These are phyloP conservation scores for Pao palembangensis DNA, from an alignment of 2,113 vertebrate species.

Conservation along the genomic window DNA sequence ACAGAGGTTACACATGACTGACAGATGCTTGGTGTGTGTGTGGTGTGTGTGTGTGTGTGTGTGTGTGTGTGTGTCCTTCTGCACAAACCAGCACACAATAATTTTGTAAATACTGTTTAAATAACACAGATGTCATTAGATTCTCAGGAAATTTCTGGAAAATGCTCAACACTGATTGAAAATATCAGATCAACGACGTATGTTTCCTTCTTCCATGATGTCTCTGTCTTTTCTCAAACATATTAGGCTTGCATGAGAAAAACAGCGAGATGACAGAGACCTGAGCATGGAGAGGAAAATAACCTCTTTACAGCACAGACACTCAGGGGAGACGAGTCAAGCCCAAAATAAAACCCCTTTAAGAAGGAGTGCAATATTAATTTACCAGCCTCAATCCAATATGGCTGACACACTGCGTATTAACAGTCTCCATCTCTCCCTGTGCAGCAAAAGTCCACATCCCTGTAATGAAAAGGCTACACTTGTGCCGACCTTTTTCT, in stretches of 20 bases:
- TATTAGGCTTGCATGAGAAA: constrained; percentile 41
- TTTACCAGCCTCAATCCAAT: constrained; percentile 70
- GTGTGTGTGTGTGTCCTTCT: not conserved
- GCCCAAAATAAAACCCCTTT: constrained; percentile 67
- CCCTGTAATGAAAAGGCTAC: constrained; percentile 63
- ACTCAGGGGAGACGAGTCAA: constrained; percentile 65
- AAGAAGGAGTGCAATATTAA: constrained; percentile 68
- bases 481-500: constrained; percentile 65
- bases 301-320: constrained; percentile 61
- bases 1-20: constrained; percentile 8
- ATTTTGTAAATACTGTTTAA: too few relatives aligned
- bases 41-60: not conserved
- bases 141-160: constrained; percentile 40
- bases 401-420: constrained; percentile 63
- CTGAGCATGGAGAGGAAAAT: constrained; percentile 51
- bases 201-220: constrained; percentile 25
- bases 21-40: not conserved
- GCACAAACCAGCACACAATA: not conserved
- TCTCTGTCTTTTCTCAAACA: constrained; percentile 51
- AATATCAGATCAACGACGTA: constrained; percentile 41
- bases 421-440: constrained; percentile 65
- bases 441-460: constrained; percentile 46
- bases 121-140: not conserved
- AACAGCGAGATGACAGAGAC: constrained; percentile 32
- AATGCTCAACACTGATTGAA: constrained; percentile 36